Percentiles rank a stretch among this genome's conserved stretches.
Conservation (phyloP, 2,888 invertebrate genomes). For the Cryptocephalus primarius region DNA sequence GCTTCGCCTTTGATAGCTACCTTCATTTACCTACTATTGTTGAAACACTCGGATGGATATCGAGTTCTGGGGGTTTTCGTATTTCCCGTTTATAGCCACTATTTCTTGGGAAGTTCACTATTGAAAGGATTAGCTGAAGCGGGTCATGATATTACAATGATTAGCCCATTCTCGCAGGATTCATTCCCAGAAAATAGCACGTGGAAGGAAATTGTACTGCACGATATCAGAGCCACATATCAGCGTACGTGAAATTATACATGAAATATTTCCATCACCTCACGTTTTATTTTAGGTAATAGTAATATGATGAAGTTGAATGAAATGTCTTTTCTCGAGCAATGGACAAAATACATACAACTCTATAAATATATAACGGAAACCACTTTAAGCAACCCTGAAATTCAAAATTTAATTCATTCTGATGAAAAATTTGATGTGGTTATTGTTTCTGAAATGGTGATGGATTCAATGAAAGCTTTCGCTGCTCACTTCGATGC, state of each 20-base stretch:
- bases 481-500: conserved; percentile 28
- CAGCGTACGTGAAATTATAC: no score
- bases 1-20: no score
- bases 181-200: conserved; percentile 12
- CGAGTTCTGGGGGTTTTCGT: background rate
- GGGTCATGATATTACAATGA: conserved; percentile 23
- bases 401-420: conserved; percentile 23
- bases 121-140: conserved; percentile 17
- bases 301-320: no score
- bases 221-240: no score
- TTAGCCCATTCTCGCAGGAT: conserved; percentile 13
- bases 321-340: no score
- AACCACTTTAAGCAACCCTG: conserved; percentile 26
- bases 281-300: no score
- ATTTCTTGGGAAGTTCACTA: conserved; percentile 15
- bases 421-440: conserved; percentile 31
- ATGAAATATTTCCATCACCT: no score
- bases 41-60: no score
- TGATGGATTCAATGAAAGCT: conserved; percentile 37
- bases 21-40: no score
- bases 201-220: conserved; percentile 20
- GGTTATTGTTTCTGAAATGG: conserved; percentile 35
- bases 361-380: background rate
- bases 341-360: no score
- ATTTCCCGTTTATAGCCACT: conserved; percentile 14